Conservation (phyloP, 2,113 vertebrate genomes). For the Malurus alboscapulatus region DNA sequence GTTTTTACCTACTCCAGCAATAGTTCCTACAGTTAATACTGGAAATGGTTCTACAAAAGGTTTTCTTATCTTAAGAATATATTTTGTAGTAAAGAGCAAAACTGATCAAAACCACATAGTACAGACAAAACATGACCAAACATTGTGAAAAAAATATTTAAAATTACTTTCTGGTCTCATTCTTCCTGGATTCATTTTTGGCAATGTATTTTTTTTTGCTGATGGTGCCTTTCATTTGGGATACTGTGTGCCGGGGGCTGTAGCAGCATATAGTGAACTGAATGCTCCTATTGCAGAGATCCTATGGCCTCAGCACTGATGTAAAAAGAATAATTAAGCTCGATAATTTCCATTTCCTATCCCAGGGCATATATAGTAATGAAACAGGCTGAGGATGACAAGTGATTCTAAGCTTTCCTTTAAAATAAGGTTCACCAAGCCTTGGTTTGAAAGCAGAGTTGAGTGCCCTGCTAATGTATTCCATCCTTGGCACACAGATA, state of each 20-base stretch:
- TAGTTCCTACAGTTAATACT: not conserved
- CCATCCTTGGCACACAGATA: not conserved
- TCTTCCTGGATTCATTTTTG: not conserved
- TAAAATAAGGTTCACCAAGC: not conserved
- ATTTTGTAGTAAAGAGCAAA: not conserved
- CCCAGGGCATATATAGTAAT: not conserved
- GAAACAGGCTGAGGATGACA: not conserved
- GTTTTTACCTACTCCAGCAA: not conserved
- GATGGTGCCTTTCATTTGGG: not conserved
- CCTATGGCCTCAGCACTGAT: not conserved
- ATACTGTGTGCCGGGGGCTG: not conserved
- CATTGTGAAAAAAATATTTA: not conserved
- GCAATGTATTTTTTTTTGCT: not conserved
- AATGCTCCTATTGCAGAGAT: not conserved
- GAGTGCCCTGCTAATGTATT: not conserved
- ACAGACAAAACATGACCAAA: not conserved
- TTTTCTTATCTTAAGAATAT: not conserved
- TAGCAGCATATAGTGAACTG: not conserved
- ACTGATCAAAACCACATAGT: not conserved
- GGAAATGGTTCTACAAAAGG: not conserved
- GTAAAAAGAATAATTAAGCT: not conserved
- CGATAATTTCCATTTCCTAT: not conserved
- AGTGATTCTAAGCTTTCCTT: not conserved
- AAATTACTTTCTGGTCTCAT: not conserved
- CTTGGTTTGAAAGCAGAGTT: not conserved